phyloP scores from a whole-genome alignment of 92 coral and sea anemone genomes.

The Phenganax stokvisi region DNA sequence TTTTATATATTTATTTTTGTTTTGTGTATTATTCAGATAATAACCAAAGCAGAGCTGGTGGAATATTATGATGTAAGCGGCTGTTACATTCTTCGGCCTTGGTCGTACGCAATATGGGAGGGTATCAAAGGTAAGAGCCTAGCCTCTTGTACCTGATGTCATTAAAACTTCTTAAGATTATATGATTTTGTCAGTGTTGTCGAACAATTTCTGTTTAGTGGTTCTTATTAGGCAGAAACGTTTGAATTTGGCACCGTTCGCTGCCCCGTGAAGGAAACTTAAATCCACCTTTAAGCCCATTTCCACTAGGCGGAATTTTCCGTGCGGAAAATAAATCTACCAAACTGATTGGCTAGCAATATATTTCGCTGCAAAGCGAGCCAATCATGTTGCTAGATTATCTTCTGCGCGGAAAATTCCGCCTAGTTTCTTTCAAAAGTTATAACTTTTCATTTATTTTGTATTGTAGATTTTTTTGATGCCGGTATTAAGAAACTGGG shows the following conservation, averaged over 20 bases:
- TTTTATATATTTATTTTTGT: background rate
- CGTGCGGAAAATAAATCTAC: no score
- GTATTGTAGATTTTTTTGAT: constrained; percentile 70
- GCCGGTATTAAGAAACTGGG: constrained; percentile 89
- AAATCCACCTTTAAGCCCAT: background rate
- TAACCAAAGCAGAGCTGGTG: constrained; percentile 86
- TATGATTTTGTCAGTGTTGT: background rate
- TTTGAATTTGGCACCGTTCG: background rate
- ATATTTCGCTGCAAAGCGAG: no score
- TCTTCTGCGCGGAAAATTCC: no score
- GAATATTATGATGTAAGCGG: constrained; percentile 99
- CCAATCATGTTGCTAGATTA: no score
- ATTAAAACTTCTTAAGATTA: no score
- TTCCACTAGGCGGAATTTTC: no score
- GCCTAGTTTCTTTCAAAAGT: no score
- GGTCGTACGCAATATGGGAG: constrained; percentile 98
- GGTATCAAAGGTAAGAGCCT: constrained; percentile 62
- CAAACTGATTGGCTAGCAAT: no score
- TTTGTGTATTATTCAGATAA: constrained; percentile 43
- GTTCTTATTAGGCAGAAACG: background rate
- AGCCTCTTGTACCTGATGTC: background rate
- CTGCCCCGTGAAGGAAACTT: background rate
- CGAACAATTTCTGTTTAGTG: background rate
- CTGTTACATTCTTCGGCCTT: constrained; percentile 82
- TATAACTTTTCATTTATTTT: background rate